phyloP scores from a whole-genome alignment of 2,113 vertebrate species.

The Xenus cinereus region DNA sequence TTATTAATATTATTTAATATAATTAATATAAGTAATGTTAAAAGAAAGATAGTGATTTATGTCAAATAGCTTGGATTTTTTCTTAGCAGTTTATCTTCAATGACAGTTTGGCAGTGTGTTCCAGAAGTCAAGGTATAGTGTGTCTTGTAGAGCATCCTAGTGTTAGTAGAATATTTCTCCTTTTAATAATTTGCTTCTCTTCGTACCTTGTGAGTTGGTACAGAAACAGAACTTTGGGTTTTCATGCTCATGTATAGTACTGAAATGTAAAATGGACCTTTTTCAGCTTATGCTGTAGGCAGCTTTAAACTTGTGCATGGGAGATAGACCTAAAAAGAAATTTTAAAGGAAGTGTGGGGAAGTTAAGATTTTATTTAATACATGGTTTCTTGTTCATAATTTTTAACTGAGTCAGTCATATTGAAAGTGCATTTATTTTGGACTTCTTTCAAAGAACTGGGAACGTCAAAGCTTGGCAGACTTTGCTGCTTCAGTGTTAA shows the following conservation, averaged over 20 bases:
- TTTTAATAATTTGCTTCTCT: background rate
- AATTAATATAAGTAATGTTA: background rate
- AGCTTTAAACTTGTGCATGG: background rate
- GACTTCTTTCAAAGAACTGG: background rate
- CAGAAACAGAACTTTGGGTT: background rate
- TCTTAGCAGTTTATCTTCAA: background rate
- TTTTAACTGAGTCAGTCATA: constrained; percentile 1
- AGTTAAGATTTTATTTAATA: background rate
- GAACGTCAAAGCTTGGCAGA: background rate
- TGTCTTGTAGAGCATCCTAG: background rate
- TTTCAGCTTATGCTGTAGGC: background rate
- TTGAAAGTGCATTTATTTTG: constrained; percentile 4
- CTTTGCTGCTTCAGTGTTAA: background rate
- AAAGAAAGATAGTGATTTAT: rapidly evolving
- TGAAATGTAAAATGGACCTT: background rate
- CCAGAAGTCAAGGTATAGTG: background rate
- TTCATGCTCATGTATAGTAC: background rate
- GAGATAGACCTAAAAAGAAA: background rate
- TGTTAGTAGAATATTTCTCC: background rate
- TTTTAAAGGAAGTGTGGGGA: background rate
- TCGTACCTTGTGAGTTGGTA: background rate
- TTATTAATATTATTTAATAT: no score
- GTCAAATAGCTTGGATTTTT: background rate
- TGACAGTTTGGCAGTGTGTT: background rate
- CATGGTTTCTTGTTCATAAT: background rate